Conservation (phyloP, 2,888 invertebrate species). For the Cephus pulcher region DNA sequence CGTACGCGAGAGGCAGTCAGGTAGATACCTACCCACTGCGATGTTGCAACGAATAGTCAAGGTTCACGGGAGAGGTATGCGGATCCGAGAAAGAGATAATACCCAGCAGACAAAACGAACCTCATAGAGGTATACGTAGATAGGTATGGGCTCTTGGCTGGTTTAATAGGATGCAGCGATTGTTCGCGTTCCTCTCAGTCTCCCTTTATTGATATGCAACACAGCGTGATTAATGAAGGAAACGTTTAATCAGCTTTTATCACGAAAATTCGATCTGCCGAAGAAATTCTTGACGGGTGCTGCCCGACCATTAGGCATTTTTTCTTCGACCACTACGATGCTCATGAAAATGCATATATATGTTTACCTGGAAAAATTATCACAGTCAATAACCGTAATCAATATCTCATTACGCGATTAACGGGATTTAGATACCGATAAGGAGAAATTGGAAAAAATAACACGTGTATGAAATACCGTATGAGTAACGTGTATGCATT, state of each 20-base stretch:
- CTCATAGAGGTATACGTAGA: background rate
- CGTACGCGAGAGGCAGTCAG: conserved; percentile 25
- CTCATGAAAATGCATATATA: background rate
- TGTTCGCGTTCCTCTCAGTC: background rate
- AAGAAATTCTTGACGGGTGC: background rate
- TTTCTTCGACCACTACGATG: background rate
- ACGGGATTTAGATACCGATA: background rate
- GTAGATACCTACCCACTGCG: conserved; percentile 14
- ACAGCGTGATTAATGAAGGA: background rate
- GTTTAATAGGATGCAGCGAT: background rate
- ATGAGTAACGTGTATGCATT: background rate
- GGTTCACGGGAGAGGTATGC: conserved; percentile 55
- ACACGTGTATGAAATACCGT: background rate
- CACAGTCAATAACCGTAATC: background rate
- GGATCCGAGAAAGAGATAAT: conserved; percentile 48
- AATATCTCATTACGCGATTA: background rate
- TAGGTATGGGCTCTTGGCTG: background rate
- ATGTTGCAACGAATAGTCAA: conserved; percentile 43
- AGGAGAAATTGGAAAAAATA: background rate
- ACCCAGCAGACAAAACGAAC: conserved; percentile 15
- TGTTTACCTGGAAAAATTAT: background rate
- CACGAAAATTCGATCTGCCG: background rate
- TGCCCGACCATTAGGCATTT: background rate
- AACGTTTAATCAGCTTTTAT: background rate
- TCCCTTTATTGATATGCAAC: background rate